Evolutionary conservation across 2,113 vertebrate genomes (phyloP), one percentile per base, ranked within the genome.

Genomic region (Ctenomys sociabilis): DNA sequence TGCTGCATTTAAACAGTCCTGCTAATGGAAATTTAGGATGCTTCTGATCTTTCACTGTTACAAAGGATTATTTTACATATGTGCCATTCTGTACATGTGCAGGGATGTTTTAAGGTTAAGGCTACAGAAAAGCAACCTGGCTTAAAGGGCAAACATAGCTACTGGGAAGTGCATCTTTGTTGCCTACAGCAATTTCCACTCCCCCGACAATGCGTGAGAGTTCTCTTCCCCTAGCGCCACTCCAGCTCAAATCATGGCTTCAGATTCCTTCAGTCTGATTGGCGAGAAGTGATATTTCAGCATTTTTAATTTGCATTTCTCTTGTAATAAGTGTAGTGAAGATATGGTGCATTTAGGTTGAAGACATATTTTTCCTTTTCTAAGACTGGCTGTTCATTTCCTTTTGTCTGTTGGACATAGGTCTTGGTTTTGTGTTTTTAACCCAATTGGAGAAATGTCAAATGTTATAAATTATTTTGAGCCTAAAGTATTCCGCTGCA

Each of bases 401-500:
- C 63, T 93, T 81, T 32, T 94, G 86, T 86, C 89, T 96, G 4
- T 13, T 70, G 68, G 57, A 73, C 75, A 19, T 66, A 87, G 52
- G 8, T 88, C 54, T 95, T 94, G 68, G 64, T 78, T 91, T 43
- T 81, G 49, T 57, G 57, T 70, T 96, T 91, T 95, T 82, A 94
- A 96, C 35, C 19, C 80, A 93, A 81, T 49, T 78, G 85, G 85
- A 92, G 70, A 95, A 96, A 96, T 43, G 61, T 94, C 68, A 96
- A 96, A 61, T 28, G 22, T 72, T 97, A 97, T 97, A 97, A 97
- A 97, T 97, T 98, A 96, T 97, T 98, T 95, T 5, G 28, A 35
- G 57, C 52, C 77, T 98, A 97, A 90, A 91, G 92, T 96, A 92
- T 96, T 94, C 81, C 84, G 94, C 78, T 84, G 54, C 90, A 96